A percentile compares a stretch with the other conserved stretches of the same genome.
Evolutionary conservation across 2,113 vertebrate genomes (phyloP).

Genomic region (Pterocles burchelli): DNA sequence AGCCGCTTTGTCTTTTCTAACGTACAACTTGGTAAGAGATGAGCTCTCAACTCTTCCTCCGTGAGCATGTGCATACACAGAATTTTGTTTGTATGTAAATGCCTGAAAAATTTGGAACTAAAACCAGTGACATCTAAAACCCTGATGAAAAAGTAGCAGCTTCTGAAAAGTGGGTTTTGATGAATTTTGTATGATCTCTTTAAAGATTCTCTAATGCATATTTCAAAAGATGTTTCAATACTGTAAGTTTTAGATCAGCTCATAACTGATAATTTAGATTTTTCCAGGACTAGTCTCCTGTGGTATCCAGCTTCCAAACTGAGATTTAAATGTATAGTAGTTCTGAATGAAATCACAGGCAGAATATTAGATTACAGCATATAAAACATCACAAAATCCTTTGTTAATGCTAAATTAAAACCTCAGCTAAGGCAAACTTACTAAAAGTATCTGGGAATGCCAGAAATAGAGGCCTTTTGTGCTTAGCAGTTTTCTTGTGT

Average conservation of each 20-base stretch:
- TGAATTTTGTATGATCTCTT: slow-evolving; percentile 79
- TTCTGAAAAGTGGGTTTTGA: slow-evolving; percentile 77
- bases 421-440: slow-evolving; percentile 52
- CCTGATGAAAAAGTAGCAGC: slow-evolving; percentile 59
- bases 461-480: slow-evolving; percentile 42
- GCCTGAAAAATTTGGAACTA: slow-evolving; percentile 32
- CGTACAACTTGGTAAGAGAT: neutral
- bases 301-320: slow-evolving; percentile 65
- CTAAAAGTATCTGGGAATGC: slow-evolving; percentile 43
- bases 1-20: neutral
- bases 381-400: slow-evolving; percentile 72
- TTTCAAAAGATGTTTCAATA: slow-evolving; percentile 77
- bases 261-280: slow-evolving; percentile 71
- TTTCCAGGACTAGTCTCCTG: slow-evolving; percentile 66
- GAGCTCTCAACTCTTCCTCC: neutral
- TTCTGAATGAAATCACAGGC: slow-evolving; percentile 67
- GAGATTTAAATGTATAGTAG: slow-evolving; percentile 69
- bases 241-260: slow-evolving; percentile 70
- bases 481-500: slow-evolving; percentile 17
- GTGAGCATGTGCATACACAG: neutral
- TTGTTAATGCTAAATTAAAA: slow-evolving; percentile 75
- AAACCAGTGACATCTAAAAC: slow-evolving; percentile 52
- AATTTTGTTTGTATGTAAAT: slow-evolving; percentile 58
- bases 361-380: slow-evolving; percentile 72
- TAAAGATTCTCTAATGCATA: slow-evolving; percentile 76